A percentile compares a stretch with the other conserved stretches of the same genome.
These are phyloP conservation scores for Athene noctua DNA, from an alignment of 2,113 vertebrate species.

Conservation along the genomic window DNA sequence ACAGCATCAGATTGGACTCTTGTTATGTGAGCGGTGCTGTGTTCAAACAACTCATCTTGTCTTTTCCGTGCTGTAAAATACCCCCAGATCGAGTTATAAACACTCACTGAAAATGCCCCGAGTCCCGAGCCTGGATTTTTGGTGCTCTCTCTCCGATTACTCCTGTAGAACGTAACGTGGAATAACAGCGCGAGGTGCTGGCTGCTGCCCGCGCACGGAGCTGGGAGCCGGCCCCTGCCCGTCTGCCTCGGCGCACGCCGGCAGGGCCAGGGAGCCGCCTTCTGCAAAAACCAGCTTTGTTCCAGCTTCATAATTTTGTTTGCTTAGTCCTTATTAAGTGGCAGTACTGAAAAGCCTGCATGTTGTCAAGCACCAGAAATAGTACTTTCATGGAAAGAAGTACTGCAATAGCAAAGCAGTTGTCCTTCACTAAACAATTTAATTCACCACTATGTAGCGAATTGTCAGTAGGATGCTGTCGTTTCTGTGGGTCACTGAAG, in stretches of 20 bases:
- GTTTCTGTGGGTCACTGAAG: background rate
- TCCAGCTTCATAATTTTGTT: background rate
- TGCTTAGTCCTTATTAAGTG: background rate
- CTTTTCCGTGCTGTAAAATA: background rate
- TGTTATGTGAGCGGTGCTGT: background rate
- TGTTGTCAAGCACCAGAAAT: background rate
- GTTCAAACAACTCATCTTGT: background rate
- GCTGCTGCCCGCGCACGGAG: background rate
- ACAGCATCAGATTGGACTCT: no score
- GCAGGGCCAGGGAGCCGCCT: rapidly evolving
- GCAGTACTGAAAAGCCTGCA: background rate
- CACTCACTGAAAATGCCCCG: background rate
- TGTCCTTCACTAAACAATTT: background rate
- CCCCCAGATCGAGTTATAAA: background rate
- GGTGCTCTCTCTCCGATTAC: background rate
- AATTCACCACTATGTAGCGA: background rate
- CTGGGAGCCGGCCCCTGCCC: rapidly evolving
- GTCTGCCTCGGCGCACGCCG: rapidly evolving
- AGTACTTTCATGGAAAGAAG: background rate
- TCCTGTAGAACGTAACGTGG: background rate
- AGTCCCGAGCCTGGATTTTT: background rate
- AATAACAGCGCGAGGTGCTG: background rate
- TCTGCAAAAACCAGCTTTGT: background rate
- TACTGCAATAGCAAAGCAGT: background rate
- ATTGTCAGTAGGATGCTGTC: rapidly evolving